Evolutionary conservation across 1,140 invertebrate genomes (phyloP).

Genomic region (Calephelis virginiensis): DNA sequence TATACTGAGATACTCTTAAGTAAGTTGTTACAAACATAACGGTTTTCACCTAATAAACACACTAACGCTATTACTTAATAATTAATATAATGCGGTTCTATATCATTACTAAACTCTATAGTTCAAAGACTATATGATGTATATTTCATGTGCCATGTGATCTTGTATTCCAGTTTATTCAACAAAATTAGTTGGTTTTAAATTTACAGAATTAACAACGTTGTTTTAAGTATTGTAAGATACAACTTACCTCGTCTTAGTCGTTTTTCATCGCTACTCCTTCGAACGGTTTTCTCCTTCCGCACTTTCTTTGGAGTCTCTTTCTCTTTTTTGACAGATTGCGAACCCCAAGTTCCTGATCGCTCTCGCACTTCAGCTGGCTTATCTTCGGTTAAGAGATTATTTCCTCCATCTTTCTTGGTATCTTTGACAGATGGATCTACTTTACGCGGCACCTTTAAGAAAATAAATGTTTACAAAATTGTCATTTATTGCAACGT

Average conservation of each 20-base stretch:
- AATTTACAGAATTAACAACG: not conserved
- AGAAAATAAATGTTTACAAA: too few species aligned
- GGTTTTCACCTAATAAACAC: too few species aligned
- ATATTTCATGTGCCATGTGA: too few species aligned
- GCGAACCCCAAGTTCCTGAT: constrained; percentile 82
- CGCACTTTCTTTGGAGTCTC: constrained; percentile 44
- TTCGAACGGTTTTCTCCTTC: constrained; percentile 53
- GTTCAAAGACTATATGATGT: too few species aligned
- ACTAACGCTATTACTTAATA: too few species aligned
- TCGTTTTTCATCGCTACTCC: constrained; percentile 62
- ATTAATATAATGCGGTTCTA: too few species aligned
- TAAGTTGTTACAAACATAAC: too few species aligned
- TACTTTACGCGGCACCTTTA: not conserved
- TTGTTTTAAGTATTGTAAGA: not conserved
- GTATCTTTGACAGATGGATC: constrained; percentile 23
- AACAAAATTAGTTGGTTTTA: not conserved
- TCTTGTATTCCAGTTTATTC: too few species aligned
- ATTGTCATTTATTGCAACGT: too few species aligned
- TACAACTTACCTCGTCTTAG: constrained; percentile 59
- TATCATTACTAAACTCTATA: too few species aligned
- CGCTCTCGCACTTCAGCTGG: constrained; percentile 46
- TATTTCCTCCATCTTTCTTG: constrained; percentile 24
- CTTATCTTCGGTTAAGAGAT: constrained; percentile 23
- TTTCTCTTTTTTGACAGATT: constrained; percentile 64
- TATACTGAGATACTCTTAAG: too few species aligned